These are phyloP conservation scores for Ochropacha duplaris DNA, from an alignment of 2,888 invertebrate genomes.

Conservation along the genomic window DNA sequence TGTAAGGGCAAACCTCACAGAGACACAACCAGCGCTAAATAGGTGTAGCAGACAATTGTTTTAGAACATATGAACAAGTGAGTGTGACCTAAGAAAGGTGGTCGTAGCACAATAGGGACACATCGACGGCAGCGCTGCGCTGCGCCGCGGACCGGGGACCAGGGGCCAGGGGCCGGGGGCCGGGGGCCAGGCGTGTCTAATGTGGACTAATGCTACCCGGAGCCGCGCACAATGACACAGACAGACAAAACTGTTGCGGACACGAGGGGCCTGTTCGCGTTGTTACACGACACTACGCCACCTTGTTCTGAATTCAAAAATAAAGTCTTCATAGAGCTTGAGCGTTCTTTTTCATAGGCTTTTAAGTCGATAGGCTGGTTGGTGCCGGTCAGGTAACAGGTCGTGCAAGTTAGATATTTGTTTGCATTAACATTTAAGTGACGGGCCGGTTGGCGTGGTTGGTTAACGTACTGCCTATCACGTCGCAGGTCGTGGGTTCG, in stretches of 20 bases:
- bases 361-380: too few relatives aligned
- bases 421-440: too few relatives aligned
- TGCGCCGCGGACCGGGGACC: too few relatives aligned
- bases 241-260: slow-evolving; percentile 36
- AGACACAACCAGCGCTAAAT: neutral
- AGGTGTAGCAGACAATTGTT: neutral
- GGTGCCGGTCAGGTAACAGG: too few relatives aligned
- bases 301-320: neutral
- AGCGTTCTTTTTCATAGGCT: too few relatives aligned
- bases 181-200: slow-evolving; percentile 68
- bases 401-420: too few relatives aligned
- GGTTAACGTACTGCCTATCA: too few relatives aligned
- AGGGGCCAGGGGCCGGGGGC: too few relatives aligned
- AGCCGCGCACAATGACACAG: slow-evolving; percentile 38
- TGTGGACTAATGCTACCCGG: slow-evolving; percentile 63
- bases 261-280: slow-evolving; percentile 8
- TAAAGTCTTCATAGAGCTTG: neutral
- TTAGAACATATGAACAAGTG: neutral
- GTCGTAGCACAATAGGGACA: neutral
- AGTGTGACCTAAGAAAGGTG: neutral
- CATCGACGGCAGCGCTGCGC: slow-evolving; percentile 29
- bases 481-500: too few relatives aligned
- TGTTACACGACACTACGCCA: slow-evolving; percentile 12
- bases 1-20: neutral
- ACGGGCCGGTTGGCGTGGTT: too few relatives aligned